Conservation (phyloP, 2,888 invertebrate genomes). For the Heliconius hortense region DNA sequence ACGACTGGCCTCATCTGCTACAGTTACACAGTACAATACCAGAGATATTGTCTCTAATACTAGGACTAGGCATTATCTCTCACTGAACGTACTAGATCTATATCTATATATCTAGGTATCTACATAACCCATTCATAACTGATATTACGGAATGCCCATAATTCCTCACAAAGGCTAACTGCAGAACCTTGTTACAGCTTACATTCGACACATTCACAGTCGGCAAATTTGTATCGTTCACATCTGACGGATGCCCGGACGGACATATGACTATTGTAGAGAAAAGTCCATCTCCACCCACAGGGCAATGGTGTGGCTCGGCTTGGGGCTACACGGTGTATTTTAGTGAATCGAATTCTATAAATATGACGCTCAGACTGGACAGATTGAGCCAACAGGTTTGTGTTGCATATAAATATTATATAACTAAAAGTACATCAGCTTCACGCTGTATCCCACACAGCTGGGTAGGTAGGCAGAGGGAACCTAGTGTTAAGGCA, state of each 20-base stretch:
- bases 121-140: slow-evolving; percentile 1
- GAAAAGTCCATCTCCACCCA: slow-evolving; percentile 85
- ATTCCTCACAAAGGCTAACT: slow-evolving; percentile 35
- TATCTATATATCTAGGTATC: not conserved
- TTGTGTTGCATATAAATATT: slow-evolving; percentile 6
- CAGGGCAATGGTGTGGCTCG: slow-evolving; percentile 92
- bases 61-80: not conserved
- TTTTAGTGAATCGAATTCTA: slow-evolving; percentile 90
- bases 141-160: slow-evolving; percentile 4
- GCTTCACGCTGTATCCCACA: too few relatives aligned
- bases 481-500: too few relatives aligned
- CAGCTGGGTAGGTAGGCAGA: too few relatives aligned
- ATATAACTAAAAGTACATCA: too few relatives aligned
- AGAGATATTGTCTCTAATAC: too few relatives aligned
- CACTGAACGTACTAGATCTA: not conserved
- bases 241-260: slow-evolving; percentile 89
- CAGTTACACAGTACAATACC: too few relatives aligned
- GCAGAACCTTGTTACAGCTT: slow-evolving; percentile 81
- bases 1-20: too few relatives aligned
- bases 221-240: slow-evolving; percentile 90
- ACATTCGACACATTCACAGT: slow-evolving; percentile 93
- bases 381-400: slow-evolving; percentile 89
- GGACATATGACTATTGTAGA: slow-evolving; percentile 91
- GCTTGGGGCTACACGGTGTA: slow-evolving; percentile 93
- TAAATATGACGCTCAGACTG: slow-evolving; percentile 88